These are phyloP conservation scores for Hofmannophila pseudospretella DNA, from an alignment of 2,888 invertebrate genomes.

Conservation along the genomic window DNA sequence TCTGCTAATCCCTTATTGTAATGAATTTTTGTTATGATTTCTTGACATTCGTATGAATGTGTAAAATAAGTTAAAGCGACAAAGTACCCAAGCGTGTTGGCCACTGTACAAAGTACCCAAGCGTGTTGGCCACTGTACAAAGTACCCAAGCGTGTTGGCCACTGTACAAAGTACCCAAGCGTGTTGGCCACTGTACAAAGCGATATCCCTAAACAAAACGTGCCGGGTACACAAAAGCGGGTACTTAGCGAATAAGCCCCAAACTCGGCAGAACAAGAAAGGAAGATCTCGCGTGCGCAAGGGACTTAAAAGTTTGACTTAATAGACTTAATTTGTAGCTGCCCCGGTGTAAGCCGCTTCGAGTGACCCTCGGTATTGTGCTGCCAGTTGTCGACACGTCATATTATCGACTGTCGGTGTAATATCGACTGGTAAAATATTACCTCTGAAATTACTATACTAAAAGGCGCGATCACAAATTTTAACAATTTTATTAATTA, in stretches of 20 bases:
- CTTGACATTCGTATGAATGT: no score
- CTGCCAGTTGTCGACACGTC: conserved; percentile 30
- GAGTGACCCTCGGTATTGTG: conserved; percentile 56
- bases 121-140: no score
- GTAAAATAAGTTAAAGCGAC: no score
- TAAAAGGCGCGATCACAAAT: neutral
- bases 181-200: no score
- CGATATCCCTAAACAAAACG: conserved; percentile 59
- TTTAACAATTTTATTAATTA: no score
- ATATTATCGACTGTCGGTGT: neutral
- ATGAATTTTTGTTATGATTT: no score
- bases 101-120: no score
- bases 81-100: no score
- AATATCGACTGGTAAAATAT: no score
- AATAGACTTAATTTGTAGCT: conserved; percentile 77
- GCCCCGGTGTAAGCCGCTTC: conserved; percentile 63
- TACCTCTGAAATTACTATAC: neutral
- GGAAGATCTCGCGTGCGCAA: conserved; percentile 66
- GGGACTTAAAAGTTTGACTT: conserved; percentile 75
- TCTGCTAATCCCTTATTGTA: no score
- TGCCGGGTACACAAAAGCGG: conserved; percentile 25
- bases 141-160: no score
- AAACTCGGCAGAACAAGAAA: conserved; percentile 68
- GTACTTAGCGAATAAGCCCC: conserved; percentile 73
- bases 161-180: no score